Conservation (phyloP, 1,140 invertebrate genomes). For the Cydia strobilella region DNA sequence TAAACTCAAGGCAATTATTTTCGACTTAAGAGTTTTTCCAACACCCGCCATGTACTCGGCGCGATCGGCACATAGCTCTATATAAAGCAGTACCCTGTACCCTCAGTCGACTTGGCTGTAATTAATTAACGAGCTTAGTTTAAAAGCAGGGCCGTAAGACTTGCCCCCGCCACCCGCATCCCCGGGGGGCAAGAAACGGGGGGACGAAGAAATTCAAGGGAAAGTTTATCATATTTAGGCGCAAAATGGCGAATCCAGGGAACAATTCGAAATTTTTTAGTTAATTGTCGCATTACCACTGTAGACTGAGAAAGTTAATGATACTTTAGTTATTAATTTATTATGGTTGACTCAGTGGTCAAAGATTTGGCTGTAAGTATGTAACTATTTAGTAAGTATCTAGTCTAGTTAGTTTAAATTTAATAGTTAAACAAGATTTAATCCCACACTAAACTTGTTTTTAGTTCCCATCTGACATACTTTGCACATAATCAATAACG, state of each 20-base stretch:
- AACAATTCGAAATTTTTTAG: background rate
- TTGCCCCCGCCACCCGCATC: slow-evolving; percentile 57
- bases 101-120: slow-evolving; percentile 77
- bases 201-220: slow-evolving; percentile 76
- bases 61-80: slow-evolving; percentile 70
- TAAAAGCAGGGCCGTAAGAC: slow-evolving; percentile 79
- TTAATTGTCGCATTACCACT: background rate
- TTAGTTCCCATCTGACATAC: no score
- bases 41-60: background rate
- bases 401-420: no score
- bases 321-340: no score
- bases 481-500: no score
- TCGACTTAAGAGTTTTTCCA: background rate
- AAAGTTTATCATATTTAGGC: slow-evolving; percentile 81
- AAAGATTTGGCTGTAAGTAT: no score
- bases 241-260: slow-evolving; percentile 79
- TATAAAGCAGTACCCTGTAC: slow-evolving; percentile 72
- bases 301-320: no score
- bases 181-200: slow-evolving; percentile 54
- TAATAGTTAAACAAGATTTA: no score
- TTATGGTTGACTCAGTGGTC: no score
- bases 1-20: background rate
- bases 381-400: no score
- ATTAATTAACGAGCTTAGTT: slow-evolving; percentile 81
- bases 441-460: no score